Conservation (phyloP, 2,113 vertebrate species). For the Dipodomys merriami region DNA sequence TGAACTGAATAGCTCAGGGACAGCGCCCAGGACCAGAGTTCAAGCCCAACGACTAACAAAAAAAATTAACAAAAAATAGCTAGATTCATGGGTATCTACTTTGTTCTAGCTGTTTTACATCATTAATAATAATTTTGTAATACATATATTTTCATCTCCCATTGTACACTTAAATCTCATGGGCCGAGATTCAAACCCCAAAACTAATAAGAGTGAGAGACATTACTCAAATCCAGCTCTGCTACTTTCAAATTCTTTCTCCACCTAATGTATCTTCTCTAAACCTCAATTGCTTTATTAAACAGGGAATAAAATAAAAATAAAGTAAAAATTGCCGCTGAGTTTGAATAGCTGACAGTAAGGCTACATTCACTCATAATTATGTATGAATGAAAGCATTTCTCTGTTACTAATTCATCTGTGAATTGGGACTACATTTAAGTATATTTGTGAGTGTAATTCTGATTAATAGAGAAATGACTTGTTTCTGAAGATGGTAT, state of each 20-base stretch:
- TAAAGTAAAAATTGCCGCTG: conserved; percentile 7
- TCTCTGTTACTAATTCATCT: neutral
- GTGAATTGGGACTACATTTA: conserved; percentile 1
- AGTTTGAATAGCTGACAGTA: conserved; percentile 1
- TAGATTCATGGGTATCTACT: conserved; percentile 43
- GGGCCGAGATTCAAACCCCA: conserved; percentile 28
- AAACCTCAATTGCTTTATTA: conserved; percentile 24
- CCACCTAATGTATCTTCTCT: neutral
- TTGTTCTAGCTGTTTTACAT: conserved; percentile 46
- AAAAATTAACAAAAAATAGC: conserved; percentile 8
- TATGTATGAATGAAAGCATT: conserved; percentile 10
- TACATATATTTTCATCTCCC: conserved; percentile 31
- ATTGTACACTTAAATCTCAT: neutral
- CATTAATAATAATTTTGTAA: conserved; percentile 11
- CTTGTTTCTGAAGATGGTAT: neutral
- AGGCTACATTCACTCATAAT: neutral
- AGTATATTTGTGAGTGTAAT: conserved; percentile 24
- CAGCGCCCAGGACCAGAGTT: too few relatives aligned
- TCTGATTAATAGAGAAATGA: conserved; percentile 7
- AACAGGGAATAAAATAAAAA: neutral
- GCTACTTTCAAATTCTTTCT: conserved; percentile 6
- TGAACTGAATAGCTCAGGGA: too few relatives aligned
- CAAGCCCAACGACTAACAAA: too few relatives aligned
- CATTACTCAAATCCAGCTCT: conserved; percentile 2
- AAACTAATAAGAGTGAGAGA: neutral